A percentile compares a stretch with the other conserved stretches of the same genome.
These are phyloP conservation scores for Pao palembangensis DNA, from an alignment of 2,113 vertebrate genomes.

Conservation along the genomic window DNA sequence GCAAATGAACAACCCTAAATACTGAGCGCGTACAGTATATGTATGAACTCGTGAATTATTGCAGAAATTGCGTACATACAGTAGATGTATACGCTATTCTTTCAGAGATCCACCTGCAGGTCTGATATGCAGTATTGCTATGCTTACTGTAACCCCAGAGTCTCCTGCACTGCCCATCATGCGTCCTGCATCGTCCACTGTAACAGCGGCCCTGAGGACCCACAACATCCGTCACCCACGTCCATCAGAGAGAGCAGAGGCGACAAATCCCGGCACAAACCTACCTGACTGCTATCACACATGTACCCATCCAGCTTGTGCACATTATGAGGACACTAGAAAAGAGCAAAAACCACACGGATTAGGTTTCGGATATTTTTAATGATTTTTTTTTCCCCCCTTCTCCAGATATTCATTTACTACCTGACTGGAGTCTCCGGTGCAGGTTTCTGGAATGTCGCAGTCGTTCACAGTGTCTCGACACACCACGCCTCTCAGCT, in stretches of 20 bases:
- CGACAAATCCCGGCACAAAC: not conserved
- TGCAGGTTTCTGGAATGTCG: slow-evolving; percentile 90
- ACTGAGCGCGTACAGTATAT: not conserved
- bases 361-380: not conserved
- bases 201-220: slow-evolving; percentile 86
- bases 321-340: slow-evolving; percentile 88
- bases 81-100: no score
- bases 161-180: slow-evolving; percentile 85
- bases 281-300: slow-evolving; percentile 87
- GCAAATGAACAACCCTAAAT: not conserved
- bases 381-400: not conserved
- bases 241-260: not conserved
- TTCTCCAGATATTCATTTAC: not conserved
- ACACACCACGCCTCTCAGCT: slow-evolving; percentile 84
- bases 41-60: no score
- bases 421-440: slow-evolving; percentile 95
- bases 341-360: slow-evolving; percentile 15
- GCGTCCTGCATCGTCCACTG: slow-evolving; percentile 85
- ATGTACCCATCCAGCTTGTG: slow-evolving; percentile 92
- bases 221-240: not conserved
- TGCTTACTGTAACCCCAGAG: slow-evolving; percentile 88
- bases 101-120: not conserved
- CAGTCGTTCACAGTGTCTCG: slow-evolving; percentile 90
- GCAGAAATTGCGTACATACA: no score
- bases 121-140: not conserved